Conservation (phyloP, 2,888 invertebrate genomes). For the Cryptus armator region DNA sequence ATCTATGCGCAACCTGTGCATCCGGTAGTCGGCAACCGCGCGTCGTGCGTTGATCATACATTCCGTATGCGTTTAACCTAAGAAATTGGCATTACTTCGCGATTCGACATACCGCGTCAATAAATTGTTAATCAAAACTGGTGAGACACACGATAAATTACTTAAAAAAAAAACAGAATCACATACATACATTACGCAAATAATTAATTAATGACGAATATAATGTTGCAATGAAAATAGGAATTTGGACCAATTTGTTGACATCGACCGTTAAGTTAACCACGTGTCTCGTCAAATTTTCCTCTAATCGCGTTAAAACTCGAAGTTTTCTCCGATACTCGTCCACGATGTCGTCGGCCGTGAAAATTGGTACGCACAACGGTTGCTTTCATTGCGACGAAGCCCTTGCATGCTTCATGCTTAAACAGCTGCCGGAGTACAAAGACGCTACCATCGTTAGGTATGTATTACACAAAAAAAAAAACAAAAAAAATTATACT, state of each 20-base stretch:
- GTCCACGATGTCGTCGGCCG: conserved; percentile 71
- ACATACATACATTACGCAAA: background rate
- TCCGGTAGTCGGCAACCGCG: too few relatives aligned
- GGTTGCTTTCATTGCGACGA: conserved; percentile 98
- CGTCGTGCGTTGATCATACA: too few relatives aligned
- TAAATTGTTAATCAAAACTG: background rate
- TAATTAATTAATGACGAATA: background rate
- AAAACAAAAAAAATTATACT: conserved; percentile 13
- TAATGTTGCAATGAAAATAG: conserved; percentile 38
- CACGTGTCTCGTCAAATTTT: conserved; percentile 57
- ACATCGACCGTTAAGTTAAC: conserved; percentile 45
- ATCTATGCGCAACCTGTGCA: too few relatives aligned
- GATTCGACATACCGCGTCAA: background rate
- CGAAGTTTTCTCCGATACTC: conserved; percentile 17
- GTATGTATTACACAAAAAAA: conserved; percentile 77
- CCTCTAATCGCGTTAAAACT: conserved; percentile 22
- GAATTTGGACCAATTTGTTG: conserved; percentile 48
- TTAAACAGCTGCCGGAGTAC: conserved; percentile 93
- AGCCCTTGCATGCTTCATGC: conserved; percentile 96
- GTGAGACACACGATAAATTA: background rate
- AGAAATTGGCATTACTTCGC: too few relatives aligned
- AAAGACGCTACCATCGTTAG: conserved; percentile 92
- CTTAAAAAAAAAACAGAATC: background rate
- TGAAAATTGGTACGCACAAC: conserved; percentile 91
- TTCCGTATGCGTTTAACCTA: too few relatives aligned